A percentile compares a stretch with the other conserved stretches of the same genome.
phyloP scores from a whole-genome alignment of 2,888 invertebrate genomes.

The Branchellion lobata region DNA sequence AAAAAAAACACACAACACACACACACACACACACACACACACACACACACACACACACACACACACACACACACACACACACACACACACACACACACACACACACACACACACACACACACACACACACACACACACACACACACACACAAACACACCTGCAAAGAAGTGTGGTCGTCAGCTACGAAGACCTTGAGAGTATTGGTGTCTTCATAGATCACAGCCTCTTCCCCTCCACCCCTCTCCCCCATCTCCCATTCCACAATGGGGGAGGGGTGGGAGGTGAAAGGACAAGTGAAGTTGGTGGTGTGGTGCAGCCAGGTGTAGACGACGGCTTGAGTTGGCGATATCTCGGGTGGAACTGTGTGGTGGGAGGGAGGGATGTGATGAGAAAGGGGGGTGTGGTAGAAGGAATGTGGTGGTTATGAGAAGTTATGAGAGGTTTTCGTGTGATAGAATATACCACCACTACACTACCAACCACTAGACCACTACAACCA shows the following conservation, averaged over 20 bases:
- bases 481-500: too few species aligned
- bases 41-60: too few species aligned
- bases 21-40: too few species aligned
- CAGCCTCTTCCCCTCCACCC: too few species aligned
- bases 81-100: too few species aligned
- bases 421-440: too few species aligned
- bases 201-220: background rate
- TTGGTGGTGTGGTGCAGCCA: background rate
- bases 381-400: background rate
- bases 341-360: background rate
- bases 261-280: background rate
- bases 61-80: too few species aligned
- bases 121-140: background rate
- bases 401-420: background rate
- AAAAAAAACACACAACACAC: too few species aligned
- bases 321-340: background rate
- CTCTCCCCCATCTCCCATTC: background rate
- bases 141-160: background rate
- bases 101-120: background rate
- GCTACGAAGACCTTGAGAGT: background rate
- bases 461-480: too few species aligned
- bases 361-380: background rate
- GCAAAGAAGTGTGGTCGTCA: background rate
- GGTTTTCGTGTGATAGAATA: too few species aligned
- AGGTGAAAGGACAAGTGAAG: conserved; percentile 15